Percentiles rank a stretch among this genome's conserved stretches.
Evolutionary conservation across 92 coral and sea anemone species (phyloP).

Genomic region (Montipora capitata): DNA sequence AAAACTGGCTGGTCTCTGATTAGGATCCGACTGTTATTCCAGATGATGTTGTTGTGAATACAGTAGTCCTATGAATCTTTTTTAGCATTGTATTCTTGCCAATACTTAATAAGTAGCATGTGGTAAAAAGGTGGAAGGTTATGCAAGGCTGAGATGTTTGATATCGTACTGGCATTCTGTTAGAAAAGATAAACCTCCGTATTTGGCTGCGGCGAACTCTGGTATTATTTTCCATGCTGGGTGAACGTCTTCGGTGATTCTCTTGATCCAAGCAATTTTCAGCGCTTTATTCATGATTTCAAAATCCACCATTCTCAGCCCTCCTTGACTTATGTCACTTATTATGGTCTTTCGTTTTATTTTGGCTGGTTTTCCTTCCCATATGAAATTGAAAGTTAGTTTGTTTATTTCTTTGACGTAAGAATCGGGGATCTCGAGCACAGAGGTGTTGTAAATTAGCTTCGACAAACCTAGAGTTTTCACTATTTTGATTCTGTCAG

Average conservation of each 20-base stretch:
- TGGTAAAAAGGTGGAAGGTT: not conserved
- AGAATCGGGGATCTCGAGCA: not conserved
- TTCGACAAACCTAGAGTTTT: not conserved
- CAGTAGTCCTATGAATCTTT: not conserved
- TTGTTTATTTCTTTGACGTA: not conserved
- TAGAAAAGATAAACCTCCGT: not conserved
- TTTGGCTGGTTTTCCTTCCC: not conserved
- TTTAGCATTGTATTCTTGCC: too few relatives aligned
- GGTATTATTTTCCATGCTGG: not conserved
- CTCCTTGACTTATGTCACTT: constrained; percentile 7
- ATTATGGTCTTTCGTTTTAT: not conserved
- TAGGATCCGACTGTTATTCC: not conserved
- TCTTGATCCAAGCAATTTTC: not conserved
- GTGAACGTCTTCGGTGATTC: not conserved
- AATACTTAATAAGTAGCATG: too few relatives aligned
- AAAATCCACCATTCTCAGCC: not conserved
- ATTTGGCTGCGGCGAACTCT: not conserved
- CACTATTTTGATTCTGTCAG: not conserved
- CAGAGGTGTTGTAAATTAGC: not conserved
- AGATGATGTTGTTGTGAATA: not conserved
- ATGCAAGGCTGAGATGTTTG: not conserved
- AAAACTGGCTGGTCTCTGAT: not conserved
- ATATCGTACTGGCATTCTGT: not conserved
- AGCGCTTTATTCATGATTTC: not conserved
- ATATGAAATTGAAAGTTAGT: not conserved